phyloP scores from a whole-genome alignment of 2,113 vertebrate species.

The Oxyura jamaicensis region DNA sequence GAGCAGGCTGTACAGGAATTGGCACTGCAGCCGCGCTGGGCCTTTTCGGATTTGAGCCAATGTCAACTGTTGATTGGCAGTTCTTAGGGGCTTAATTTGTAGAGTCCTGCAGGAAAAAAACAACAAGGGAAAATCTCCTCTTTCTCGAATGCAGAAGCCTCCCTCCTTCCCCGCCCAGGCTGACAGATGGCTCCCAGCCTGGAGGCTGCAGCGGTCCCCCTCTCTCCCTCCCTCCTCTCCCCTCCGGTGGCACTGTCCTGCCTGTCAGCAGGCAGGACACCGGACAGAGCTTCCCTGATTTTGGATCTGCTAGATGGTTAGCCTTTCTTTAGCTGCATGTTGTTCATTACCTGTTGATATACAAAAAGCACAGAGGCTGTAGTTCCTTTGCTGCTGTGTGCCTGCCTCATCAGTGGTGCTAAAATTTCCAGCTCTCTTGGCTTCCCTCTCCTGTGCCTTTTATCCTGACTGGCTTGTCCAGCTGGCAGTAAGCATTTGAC shows the following conservation, averaged over 20 bases:
- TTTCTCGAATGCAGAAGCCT: background rate
- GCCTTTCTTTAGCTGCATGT: background rate
- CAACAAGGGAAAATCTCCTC: conserved; percentile 27
- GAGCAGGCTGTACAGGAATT: conserved; percentile 20
- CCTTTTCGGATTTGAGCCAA: conserved; percentile 17
- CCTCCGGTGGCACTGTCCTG: background rate
- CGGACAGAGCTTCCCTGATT: background rate
- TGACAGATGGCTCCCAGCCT: conserved; percentile 56
- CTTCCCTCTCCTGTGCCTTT: background rate
- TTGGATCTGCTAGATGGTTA: background rate
- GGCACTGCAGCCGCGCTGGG: background rate
- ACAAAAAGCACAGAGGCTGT: background rate
- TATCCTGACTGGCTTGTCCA: background rate
- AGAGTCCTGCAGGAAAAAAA: conserved; percentile 41
- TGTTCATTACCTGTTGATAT: background rate
- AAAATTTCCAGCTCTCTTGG: background rate
- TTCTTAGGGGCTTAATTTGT: conserved; percentile 39
- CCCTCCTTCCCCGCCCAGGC: background rate
- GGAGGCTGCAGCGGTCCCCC: background rate
- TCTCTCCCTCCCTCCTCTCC: background rate
- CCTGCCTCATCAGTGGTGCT: background rate
- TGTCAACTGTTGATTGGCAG: conserved; percentile 49
- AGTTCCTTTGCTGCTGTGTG: background rate
- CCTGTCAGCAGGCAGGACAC: background rate
- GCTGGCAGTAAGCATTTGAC: rapidly evolving